These are phyloP conservation scores for Metridium senile DNA, from an alignment of 92 coral and sea anemone genomes.

Conservation along the genomic window DNA sequence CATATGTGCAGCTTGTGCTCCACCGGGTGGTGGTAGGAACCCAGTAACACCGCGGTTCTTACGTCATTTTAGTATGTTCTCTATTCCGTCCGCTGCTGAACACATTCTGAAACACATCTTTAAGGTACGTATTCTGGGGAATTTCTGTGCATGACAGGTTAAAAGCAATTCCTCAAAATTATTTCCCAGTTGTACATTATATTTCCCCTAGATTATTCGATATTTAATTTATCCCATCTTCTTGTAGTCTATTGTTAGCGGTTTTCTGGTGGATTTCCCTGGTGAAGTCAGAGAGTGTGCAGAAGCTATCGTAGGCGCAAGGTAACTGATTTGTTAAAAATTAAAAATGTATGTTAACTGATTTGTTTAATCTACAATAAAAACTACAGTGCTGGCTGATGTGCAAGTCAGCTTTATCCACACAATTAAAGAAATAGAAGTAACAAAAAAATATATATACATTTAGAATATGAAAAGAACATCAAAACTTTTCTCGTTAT, in stretches of 20 bases:
- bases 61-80: slow-evolving; percentile 98
- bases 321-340: slow-evolving; percentile 37
- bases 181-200: no score
- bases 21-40: slow-evolving; percentile 99
- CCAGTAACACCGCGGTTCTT: slow-evolving; percentile 98
- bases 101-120: slow-evolving; percentile 94
- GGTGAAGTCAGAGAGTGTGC: slow-evolving; percentile 88
- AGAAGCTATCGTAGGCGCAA: slow-evolving; percentile 95
- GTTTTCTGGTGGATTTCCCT: slow-evolving; percentile 91
- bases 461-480: no score
- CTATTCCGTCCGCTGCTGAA: slow-evolving; percentile 94
- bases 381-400: no score
- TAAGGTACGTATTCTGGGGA: slow-evolving; percentile 59
- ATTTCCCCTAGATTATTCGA: not conserved
- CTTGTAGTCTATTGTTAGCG: slow-evolving; percentile 86
- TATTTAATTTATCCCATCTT: not conserved
- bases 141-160: no score
- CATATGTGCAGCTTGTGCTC: slow-evolving; percentile 99
- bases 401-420: no score
- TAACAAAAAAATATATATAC: no score
- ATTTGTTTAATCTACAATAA: no score
- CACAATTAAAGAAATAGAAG: no score
- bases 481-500: no score
- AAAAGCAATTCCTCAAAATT: no score
- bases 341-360: no score